Evolutionary conservation across 2,888 invertebrate species (phyloP).

Genomic region (Sarcophaga variegata): DNA sequence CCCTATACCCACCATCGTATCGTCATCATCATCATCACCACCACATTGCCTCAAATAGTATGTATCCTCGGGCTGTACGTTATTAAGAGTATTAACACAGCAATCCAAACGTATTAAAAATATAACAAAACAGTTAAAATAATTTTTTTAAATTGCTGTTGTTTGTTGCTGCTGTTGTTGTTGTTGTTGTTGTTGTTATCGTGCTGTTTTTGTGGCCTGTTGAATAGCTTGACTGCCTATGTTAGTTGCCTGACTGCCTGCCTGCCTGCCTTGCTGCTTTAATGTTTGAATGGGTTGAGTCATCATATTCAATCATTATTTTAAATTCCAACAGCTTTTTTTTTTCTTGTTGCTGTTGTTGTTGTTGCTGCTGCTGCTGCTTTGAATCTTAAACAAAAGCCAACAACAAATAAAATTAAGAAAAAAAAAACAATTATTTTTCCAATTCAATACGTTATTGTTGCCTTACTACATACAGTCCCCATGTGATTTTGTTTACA

Average conservation of each 20-base stretch:
- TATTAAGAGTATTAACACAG: no score
- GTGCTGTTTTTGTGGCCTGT: not conserved
- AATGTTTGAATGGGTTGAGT: conserved; percentile 26
- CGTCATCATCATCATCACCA: no score
- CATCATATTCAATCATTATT: conserved; percentile 46
- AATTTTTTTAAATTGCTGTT: not conserved
- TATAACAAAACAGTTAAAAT: conserved; percentile 1
- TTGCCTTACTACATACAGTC: no score
- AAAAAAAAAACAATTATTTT: not conserved
- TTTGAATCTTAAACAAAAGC: no score
- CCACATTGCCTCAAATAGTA: not conserved
- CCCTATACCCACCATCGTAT: no score
- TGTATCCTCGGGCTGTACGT: not conserved
- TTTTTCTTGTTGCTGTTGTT: no score
- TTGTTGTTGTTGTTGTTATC: not conserved
- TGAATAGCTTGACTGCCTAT: not conserved
- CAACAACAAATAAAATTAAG: not conserved
- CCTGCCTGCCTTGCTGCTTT: not conserved
- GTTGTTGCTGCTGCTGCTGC: no score
- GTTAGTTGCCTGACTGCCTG: not conserved
- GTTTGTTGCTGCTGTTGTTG: no score
- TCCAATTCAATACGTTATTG: not conserved
- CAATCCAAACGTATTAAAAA: not conserved
- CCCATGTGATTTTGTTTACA: conserved; percentile 14
- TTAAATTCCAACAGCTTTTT: not conserved